These are phyloP conservation scores for Dicerorhinus sumatrensis DNA, from an alignment of 2,113 vertebrate genomes.

Conservation along the genomic window DNA sequence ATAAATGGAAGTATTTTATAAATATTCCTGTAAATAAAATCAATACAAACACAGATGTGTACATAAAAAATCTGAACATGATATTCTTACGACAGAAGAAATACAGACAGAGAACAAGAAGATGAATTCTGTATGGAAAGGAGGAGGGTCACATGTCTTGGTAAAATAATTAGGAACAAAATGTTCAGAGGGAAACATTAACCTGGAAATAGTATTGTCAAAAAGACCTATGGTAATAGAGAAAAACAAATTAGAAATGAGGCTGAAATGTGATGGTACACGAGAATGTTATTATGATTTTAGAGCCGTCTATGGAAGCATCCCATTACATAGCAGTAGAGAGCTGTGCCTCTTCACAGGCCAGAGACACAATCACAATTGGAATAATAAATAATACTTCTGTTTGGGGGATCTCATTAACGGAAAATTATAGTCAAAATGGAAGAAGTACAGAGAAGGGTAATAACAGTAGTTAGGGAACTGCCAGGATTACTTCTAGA, in stretches of 20 bases:
- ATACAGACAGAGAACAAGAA: neutral
- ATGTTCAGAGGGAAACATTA: neutral
- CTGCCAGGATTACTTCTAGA: neutral
- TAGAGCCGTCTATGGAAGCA: neutral
- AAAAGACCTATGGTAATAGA: constrained; percentile 35
- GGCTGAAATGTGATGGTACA: neutral
- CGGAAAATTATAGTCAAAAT: constrained; percentile 59
- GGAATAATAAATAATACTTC: constrained; percentile 55
- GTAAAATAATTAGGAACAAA: constrained; percentile 57
- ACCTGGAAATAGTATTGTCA: constrained; percentile 15
- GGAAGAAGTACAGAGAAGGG: constrained; percentile 3
- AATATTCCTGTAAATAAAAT: neutral
- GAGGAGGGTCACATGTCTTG: neutral
- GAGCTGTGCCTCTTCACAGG: neutral
- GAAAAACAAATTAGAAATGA: constrained; percentile 46
- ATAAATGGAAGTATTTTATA: neutral
- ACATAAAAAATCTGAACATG: neutral
- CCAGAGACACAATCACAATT: neutral
- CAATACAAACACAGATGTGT: neutral
- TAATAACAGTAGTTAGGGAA: constrained; percentile 10
- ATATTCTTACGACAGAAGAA: neutral
- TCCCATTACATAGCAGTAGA: neutral
- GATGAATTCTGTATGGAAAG: neutral
- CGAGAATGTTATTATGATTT: neutral
- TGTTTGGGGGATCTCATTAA: constrained; percentile 7